Evolutionary conservation across 1,140 invertebrate species (phyloP), one percentile per base, ranked within the genome.

Genomic region (Ostrea denselamellosa): DNA sequence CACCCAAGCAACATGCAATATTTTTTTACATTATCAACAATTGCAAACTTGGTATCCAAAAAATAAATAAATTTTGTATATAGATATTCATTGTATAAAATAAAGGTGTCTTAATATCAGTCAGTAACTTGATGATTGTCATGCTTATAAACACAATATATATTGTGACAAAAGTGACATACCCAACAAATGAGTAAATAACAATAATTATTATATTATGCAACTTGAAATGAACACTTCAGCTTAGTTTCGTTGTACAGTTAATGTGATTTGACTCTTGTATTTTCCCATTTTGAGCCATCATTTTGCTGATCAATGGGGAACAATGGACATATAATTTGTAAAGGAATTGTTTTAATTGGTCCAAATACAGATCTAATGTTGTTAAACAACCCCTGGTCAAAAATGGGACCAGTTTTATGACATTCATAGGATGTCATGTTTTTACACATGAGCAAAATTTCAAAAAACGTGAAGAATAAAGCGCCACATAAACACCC

Each of bases 371-470:
- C 90, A 56, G 90, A 87, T 22, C 89, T 83, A 44, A 93, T 54
- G 68, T 92, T 92, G 7, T 90, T 86, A 10, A 87, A 82, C 0
- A 88, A 51, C 34, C 89, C 88, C 12, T 83, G 56, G 51, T 86
- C 53, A 82, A 92, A 93, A 8, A 83, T 44, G 17, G 56, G 82
- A 25, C 91, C 89, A n/a, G 58, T 83, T 85, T 90, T 90, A 83
- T 86, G 87, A 3, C 85, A 88, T 89, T 93, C 93, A 85, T 90
- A 91, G 17, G 89, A 90, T 44, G 92, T 93, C 89, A 90, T 53
- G 25, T 92, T 92, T 25, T 82, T 65, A n/a, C 86, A n/a, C 8
- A 92, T 87, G 0, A 93, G 34, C 58, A 90, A 10, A 2, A 92
- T 51, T 83, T 93, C 89, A 90, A 89, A 92, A 12, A 86, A 25